Percentiles rank a stretch among this genome's conserved stretches.
Evolutionary conservation across 1,140 invertebrate species (phyloP).

Genomic region (Drosophila arawakana): DNA sequence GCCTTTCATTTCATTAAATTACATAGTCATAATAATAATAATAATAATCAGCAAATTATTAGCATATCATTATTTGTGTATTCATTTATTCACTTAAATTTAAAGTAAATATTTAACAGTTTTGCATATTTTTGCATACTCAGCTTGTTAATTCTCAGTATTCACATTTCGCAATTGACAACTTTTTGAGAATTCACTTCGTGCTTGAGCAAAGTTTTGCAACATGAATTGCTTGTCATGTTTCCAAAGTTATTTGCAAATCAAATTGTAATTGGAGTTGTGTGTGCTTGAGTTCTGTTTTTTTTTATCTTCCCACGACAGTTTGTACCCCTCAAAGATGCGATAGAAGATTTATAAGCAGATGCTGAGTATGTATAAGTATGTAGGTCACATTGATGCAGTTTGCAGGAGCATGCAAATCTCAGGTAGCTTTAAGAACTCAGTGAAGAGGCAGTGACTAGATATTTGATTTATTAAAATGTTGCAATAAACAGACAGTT

Average conservation of each 20-base stretch:
- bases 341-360: conserved; percentile 52
- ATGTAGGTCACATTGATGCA: conserved; percentile 38
- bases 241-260: conserved; percentile 72
- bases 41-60: conserved; percentile 5
- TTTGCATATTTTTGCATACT: not conserved
- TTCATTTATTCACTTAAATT: not conserved
- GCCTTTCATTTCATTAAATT: conserved; percentile 1
- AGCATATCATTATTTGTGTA: conserved; percentile 6
- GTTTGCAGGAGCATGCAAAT: conserved; percentile 63
- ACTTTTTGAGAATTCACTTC: conserved; percentile 14
- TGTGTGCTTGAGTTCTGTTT: conserved; percentile 28
- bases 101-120: conserved; percentile 3
- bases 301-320: conserved; percentile 20
- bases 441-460: conserved; percentile 24
- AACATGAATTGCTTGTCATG: conserved; percentile 66
- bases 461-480: conserved; percentile 59
- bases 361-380: conserved; percentile 5
- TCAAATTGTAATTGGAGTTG: conserved; percentile 78
- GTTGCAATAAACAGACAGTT: conserved; percentile 10
- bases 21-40: conserved; percentile 6
- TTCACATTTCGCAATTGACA: conserved; percentile 38
- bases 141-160: conserved; percentile 2
- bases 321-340: conserved; percentile 36
- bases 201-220: conserved; percentile 45
- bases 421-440: not conserved